Base-by-base conservation (phyloP, 92 coral and sea anemone genomes). In the Porites evermanni region DNA sequence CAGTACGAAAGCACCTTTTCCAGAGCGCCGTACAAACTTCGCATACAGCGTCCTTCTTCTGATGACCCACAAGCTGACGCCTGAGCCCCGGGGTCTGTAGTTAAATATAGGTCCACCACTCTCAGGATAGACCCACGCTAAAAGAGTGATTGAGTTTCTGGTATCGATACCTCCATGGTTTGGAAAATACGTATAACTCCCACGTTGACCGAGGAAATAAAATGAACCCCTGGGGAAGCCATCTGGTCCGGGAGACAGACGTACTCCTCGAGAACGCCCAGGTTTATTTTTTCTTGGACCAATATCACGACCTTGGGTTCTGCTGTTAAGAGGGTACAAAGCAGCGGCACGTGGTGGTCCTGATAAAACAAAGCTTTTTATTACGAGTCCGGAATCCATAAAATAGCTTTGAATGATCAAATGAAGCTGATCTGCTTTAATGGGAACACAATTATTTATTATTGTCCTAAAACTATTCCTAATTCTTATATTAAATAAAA, bases 81-180 rank as follows among this genome's bases (percentile, higher is more conserved):
- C 98, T 75, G 89, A 88, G 1, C 81, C 74, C 23, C 89, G 76
- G 2, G 95, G 94, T 32, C 83, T 82, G 75, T 88, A 95, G 86
- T 91, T 89, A 71, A 95, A 95, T 23, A 95, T 85, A 12, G 95
- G 98, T 11, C 98, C 98, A 20, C 93, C 84, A 20, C 88, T 86
- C 78, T 93, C 86, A 59, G 98, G 98, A 58, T 88, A 88, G 52
- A 95, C 89, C 98, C 98, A 95, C 7, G 88, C 96, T 7, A 90
- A 78, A 9, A 95, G 84, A 38, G 98, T 92, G 51, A 95, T 93
- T 1, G 94, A 86, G 61, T 88, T 88, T 59, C 89, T 88, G 7
- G 98, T 88, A 79, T 95, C 96, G 68, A 95, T 89, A 66, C 95
- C 95, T 14, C 98, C 96, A 66, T 93, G 93, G 86, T 95, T 95